A percentile compares a stretch with the other conserved stretches of the same genome.
phyloP scores from a whole-genome alignment of 1,140 invertebrate species.

The Dendrolimus punctatus region DNA sequence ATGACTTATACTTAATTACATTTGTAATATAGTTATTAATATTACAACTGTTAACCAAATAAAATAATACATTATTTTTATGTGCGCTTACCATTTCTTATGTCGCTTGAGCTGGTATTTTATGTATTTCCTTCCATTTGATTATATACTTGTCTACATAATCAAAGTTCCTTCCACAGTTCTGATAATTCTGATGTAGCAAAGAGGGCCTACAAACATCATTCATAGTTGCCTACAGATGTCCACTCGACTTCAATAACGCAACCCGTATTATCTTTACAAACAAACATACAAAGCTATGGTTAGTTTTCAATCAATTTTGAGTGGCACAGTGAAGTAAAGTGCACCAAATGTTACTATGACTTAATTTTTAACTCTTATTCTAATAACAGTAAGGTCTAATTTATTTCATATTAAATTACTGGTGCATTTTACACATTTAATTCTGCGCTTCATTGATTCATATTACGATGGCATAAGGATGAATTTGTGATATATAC shows the following conservation, averaged over 20 bases:
- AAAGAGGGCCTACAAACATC: background rate
- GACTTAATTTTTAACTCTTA: conserved; percentile 4
- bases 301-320: conserved; percentile 57
- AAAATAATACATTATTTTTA: too few relatives aligned
- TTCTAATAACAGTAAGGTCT: background rate
- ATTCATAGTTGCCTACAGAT: conserved; percentile 28
- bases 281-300: conserved; percentile 50
- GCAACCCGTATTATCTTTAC: conserved; percentile 44
- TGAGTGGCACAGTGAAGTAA: conserved; percentile 26
- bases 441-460: background rate
- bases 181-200: too few relatives aligned
- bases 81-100: too few relatives aligned
- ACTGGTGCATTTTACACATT: background rate
- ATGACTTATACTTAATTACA: too few relatives aligned
- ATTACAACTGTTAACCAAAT: too few relatives aligned
- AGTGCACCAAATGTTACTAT: conserved; percentile 45
- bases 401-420: conserved; percentile 2
- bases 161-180: too few relatives aligned
- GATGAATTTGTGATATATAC: too few relatives aligned
- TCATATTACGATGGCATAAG: too few relatives aligned
- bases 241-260: conserved; percentile 39
- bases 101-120: too few relatives aligned
- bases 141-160: too few relatives aligned
- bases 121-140: too few relatives aligned
- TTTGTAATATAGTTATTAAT: too few relatives aligned